phyloP scores from a whole-genome alignment of 2,888 invertebrate species.

The Drosophila cyrtoloma region DNA sequence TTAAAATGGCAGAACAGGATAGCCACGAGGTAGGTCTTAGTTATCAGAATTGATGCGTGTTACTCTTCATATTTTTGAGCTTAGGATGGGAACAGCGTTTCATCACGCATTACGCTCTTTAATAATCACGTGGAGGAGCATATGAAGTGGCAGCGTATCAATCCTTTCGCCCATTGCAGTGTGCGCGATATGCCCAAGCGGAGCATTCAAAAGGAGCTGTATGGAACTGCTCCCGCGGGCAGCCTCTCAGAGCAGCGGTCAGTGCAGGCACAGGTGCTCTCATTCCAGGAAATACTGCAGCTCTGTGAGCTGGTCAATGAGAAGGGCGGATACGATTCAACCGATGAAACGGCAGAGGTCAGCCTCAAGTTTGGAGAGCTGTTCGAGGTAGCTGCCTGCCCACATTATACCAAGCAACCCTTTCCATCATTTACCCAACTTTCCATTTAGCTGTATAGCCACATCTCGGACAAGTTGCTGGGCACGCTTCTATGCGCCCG shows the following conservation, averaged over 20 bases:
- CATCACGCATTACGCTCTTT: conserved; percentile 64
- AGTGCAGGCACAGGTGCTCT: conserved; percentile 48
- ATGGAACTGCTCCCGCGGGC: conserved; percentile 61
- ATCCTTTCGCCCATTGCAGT: conserved; percentile 62
- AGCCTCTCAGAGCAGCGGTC: conserved; percentile 64
- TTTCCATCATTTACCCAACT: neutral
- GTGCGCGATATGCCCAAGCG: conserved; percentile 62
- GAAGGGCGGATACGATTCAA: conserved; percentile 5
- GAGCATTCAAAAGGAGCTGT: conserved; percentile 45
- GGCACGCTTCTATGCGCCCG: conserved; percentile 95
- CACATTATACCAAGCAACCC: neutral
- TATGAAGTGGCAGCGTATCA: conserved; percentile 60
- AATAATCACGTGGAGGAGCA: conserved; percentile 62
- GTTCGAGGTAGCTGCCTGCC: conserved; percentile 52
- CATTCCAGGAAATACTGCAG: conserved; percentile 63
- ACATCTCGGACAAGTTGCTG: conserved; percentile 96
- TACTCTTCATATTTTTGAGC: neutral
- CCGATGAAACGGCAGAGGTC: neutral
- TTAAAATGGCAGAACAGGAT: conserved; percentile 31
- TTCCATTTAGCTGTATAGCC: conserved; percentile 91
- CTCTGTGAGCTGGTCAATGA: conserved; percentile 56
- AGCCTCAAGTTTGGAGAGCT: conserved; percentile 58
- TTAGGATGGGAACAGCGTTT: conserved; percentile 45
- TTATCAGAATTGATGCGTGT: too few species aligned
- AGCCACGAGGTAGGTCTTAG: conserved; percentile 19